Evolutionary conservation across 2,888 invertebrate genomes (phyloP).

Genomic region (Bimastos eiseni): DNA sequence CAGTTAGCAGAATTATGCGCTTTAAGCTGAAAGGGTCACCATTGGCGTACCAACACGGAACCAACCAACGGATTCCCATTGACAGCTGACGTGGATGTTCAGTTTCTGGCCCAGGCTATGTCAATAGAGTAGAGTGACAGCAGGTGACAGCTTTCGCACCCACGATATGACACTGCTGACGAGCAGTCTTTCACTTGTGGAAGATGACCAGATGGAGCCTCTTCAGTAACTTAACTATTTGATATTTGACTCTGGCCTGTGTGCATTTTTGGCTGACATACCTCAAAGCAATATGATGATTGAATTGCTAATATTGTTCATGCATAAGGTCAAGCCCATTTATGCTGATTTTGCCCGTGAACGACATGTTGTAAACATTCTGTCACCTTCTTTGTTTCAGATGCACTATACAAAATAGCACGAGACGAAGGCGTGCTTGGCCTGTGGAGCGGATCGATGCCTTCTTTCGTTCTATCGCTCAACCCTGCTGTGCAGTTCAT

Average conservation of each 20-base stretch:
- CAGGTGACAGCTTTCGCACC: too few relatives aligned
- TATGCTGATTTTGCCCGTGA: not conserved
- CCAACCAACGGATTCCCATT: too few relatives aligned
- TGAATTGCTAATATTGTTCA: not conserved
- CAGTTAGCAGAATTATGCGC: too few relatives aligned
- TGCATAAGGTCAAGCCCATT: not conserved
- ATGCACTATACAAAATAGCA: constrained; percentile 33
- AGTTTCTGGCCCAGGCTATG: too few relatives aligned
- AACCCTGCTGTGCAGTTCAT: constrained; percentile 92
- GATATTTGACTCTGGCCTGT: not conserved
- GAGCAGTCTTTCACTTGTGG: too few relatives aligned
- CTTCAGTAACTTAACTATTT: not conserved
- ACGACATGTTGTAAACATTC: not conserved
- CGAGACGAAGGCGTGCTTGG: constrained; percentile 73
- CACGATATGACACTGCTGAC: too few relatives aligned
- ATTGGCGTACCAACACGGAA: too few relatives aligned
- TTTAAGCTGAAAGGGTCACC: too few relatives aligned
- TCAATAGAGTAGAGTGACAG: too few relatives aligned
- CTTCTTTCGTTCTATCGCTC: constrained; percentile 81
- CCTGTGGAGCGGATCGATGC: constrained; percentile 81
- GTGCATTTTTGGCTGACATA: not conserved
- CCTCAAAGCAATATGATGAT: not conserved
- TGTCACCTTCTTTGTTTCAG: constrained; percentile 25
- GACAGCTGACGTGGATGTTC: too few relatives aligned
- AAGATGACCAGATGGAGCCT: too few relatives aligned